Base-by-base conservation (phyloP, 2,888 invertebrate species). In the Drosophila meridionalis region DNA sequence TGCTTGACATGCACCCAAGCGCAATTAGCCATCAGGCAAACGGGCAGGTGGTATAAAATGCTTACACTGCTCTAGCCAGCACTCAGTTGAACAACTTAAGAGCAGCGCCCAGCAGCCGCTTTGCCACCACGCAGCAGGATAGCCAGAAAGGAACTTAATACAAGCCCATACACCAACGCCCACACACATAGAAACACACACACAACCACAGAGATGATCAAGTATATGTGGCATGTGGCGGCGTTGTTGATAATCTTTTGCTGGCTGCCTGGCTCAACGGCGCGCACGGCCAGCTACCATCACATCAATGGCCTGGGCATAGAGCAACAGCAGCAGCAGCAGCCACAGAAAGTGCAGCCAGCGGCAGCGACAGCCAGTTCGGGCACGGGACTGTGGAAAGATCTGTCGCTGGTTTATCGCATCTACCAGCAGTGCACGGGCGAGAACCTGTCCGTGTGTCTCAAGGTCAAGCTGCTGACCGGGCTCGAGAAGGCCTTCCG, bases 361-460 rank as follows among this genome's bases (percentile, higher is more conserved):
- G 12, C 59, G 0, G 28, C 40, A 14, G 66, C 78, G 28, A 38
- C 30, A 69, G 40, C 53, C 42, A 69, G 36, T 58, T 68, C 75
- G 5, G 20, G 20, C 20, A 43, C 93, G 4, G 68, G 85, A 40
- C 80, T 91, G 65, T 92, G 92, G 92, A 92, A 90, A 76, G 97
- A 97, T 86, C 93, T 97, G 7, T 95, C 95, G 83, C 94, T 95
- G 87, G 95, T 96, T 78, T 97, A 96, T 90, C 96, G 96, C 91
- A 95, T 96, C 76, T 97, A 97, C 93, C 96, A 96, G 92, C 97
- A 97, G 87, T 97, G 97, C 94, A 94, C 96, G 70, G 95, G 95
- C 61, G 94, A 94, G 73, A 96, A 96, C 78, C 60, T 87, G 68
- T 94, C 95, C 4, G 95, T 96, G 70, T 97, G 97, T 83, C 94